Base-by-base conservation (phyloP, 2,888 invertebrate genomes). In the Chrysina gloriosa region DNA sequence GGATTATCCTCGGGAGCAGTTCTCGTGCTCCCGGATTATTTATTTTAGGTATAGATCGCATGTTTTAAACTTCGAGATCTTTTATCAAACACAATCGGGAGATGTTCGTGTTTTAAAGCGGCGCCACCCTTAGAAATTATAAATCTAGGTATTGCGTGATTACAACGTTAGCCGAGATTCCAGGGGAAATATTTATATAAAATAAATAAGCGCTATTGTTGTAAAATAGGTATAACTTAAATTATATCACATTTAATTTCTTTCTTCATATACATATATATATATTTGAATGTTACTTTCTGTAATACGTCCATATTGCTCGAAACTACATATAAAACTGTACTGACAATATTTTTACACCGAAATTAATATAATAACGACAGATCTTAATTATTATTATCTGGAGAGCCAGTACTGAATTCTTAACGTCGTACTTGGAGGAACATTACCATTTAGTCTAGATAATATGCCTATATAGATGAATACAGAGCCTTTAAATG, bases 221-320 rank as follows among this genome's bases (percentile, higher is more conserved):
- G 73, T 71, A 72, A 69, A 73, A 71, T 72, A n/a, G n/a, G 72
- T 73, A 74, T 70, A 79, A 77, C 79, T 80, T 78, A 80, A 78
- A 75, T 76, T 77, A 74, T 80, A 80, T 80, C 80, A 80, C 80
- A 80, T 79, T 76, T 75, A 78, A 74, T n/a, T n/a, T n/a, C n/a
- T n/a, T 63, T 74, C 65, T 73, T 71, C 54, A 54, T 63, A 48
- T 67, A 34, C 61, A 67, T 16, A 16, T 42, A 42, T 42, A 42
- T 11, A 42, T 7, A 42, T 14, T 16, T 39, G 14, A 5, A 39
- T 39, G 61, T n/a, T 29, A 27, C 7, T 27, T 50, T 23, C 47
- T 47, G 11, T 3, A 11, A 1, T 14, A 14, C 27, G n/a, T 27
- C 11, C 29, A 27, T 27, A 47, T 47, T 47, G 21, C 7, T 14